These are phyloP conservation scores for Crocuta crocuta DNA, from an alignment of 2,113 vertebrate species.

Conservation along the genomic window DNA sequence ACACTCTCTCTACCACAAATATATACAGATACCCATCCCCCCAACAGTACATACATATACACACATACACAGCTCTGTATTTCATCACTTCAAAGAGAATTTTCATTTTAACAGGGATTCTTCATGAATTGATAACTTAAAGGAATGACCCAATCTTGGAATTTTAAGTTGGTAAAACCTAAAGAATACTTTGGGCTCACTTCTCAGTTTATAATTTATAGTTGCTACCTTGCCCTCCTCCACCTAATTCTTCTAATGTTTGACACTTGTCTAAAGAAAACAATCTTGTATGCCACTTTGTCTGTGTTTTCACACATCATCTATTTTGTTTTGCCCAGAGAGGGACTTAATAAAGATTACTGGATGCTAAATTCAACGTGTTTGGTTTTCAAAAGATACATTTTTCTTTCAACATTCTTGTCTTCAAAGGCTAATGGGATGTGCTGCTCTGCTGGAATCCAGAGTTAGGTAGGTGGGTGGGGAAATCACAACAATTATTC, in stretches of 20 bases:
- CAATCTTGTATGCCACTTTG: background rate
- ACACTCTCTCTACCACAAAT: background rate
- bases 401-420: constrained; percentile 47
- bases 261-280: background rate
- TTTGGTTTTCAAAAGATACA: constrained; percentile 49
- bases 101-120: background rate
- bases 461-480: constrained; percentile 56
- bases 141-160: background rate
- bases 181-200: background rate
- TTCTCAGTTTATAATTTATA: background rate
- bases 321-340: background rate
- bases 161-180: constrained; percentile 34
- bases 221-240: background rate
- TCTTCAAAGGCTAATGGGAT: constrained; percentile 63
- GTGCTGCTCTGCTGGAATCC: constrained; percentile 59
- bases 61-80: background rate
- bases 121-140: background rate
- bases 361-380: background rate
- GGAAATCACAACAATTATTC: constrained; percentile 74
- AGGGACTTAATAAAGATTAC: constrained; percentile 5
- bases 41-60: background rate
- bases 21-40: background rate
- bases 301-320: background rate
- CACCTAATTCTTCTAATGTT: background rate
- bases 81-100: background rate